A percentile compares a stretch with the other conserved stretches of the same genome.
These are phyloP conservation scores for Salvelinus alpinus DNA, from an alignment of 2,113 vertebrate genomes.

Conservation along the genomic window DNA sequence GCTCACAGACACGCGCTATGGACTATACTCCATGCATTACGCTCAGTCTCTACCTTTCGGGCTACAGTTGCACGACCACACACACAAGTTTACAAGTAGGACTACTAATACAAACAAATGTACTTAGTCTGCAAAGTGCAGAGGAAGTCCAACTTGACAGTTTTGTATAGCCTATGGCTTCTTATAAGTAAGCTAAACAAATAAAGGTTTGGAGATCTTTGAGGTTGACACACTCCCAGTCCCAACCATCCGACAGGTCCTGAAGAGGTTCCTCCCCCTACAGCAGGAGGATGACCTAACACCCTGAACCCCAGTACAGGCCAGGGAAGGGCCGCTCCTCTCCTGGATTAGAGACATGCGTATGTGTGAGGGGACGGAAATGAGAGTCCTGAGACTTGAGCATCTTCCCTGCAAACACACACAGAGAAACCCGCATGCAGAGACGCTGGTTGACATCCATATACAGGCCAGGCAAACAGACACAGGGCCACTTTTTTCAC, in stretches of 20 bases:
- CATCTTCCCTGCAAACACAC: slow-evolving; percentile 8
- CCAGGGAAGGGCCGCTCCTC: not conserved
- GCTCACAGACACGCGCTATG: not conserved
- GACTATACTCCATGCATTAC: not conserved
- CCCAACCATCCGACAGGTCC: not conserved
- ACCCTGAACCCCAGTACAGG: slow-evolving; percentile 3
- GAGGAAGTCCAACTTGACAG: not conserved
- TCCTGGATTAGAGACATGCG: not conserved
- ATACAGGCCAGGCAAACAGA: slow-evolving; percentile 22
- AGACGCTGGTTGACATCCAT: slow-evolving; percentile 15
- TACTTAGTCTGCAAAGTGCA: too few species aligned
- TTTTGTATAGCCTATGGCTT: not conserved
- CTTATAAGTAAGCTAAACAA: not conserved
- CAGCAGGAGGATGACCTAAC: not conserved
- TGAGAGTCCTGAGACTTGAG: slow-evolving; percentile 18
- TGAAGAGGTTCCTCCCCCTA: not conserved
- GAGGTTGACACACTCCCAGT: not conserved
- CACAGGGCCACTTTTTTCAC: slow-evolving; percentile 28
- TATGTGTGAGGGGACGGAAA: slow-evolving; percentile 11
- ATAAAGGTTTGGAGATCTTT: not conserved
- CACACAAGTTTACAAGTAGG: not conserved
- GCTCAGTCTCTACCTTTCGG: not conserved
- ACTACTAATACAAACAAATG: too few species aligned
- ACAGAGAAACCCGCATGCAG: slow-evolving; percentile 9
- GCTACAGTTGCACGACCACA: not conserved